Percentiles rank a stretch among this genome's conserved stretches.
Conservation (phyloP, 2,797 vertebrate genomes). For the Clarias laeviceps region DNA sequence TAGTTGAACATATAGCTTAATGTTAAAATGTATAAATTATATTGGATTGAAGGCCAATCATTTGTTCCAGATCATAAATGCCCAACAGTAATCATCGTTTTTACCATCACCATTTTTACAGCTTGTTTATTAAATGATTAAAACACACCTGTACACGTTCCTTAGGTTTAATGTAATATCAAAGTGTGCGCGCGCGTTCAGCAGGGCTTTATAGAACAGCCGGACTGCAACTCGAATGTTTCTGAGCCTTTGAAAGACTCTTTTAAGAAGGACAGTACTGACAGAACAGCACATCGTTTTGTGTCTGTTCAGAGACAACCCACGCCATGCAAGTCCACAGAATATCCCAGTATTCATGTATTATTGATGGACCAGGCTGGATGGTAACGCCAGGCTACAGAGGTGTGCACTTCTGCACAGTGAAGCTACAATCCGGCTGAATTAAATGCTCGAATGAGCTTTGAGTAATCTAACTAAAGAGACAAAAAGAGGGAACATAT, state of each 20-base stretch:
- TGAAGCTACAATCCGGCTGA: too few relatives aligned
- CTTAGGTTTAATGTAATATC: neutral
- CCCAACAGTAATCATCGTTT: neutral
- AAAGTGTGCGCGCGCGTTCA: neutral
- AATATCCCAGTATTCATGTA: neutral
- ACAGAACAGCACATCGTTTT: neutral
- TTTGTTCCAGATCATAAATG: neutral
- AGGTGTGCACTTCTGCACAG: neutral
- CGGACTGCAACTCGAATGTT: neutral
- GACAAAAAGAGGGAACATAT: neutral
- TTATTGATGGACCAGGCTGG: conserved; percentile 4
- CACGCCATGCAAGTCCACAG: neutral
- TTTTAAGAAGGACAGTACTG: neutral
- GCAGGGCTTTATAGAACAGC: neutral
- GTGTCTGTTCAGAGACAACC: neutral
- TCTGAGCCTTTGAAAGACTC: neutral
- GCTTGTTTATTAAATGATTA: neutral
- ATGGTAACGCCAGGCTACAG: neutral
- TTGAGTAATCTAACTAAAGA: neutral
- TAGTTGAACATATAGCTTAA: neutral
- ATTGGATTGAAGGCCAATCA: too few relatives aligned
- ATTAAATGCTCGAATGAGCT: conserved; percentile 1
- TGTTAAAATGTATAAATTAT: neutral
- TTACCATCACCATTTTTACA: neutral
- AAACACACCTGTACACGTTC: neutral